Evolutionary conservation across 2,797 vertebrate species (phyloP).

Genomic region (Microctenopoma steveboyesi): DNA sequence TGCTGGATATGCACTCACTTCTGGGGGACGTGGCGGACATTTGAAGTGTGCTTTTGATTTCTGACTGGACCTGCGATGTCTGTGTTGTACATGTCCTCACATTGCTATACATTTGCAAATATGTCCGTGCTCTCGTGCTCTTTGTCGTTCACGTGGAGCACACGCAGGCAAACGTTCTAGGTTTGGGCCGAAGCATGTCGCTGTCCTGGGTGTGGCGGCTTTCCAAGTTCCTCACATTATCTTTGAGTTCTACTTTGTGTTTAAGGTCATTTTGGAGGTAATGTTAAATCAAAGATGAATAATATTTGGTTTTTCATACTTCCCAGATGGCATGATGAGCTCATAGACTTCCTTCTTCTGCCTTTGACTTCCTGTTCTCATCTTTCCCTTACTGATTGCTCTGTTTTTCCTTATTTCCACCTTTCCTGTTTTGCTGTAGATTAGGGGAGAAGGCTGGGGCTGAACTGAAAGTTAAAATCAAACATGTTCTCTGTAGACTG

Average conservation of each 20-base stretch:
- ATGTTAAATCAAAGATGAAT: slow-evolving; percentile 41
- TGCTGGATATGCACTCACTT: slow-evolving; percentile 35
- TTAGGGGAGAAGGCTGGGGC: slow-evolving; percentile 29
- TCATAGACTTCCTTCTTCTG: slow-evolving; percentile 38
- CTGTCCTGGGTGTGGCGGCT: slow-evolving; percentile 46
- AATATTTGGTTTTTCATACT: slow-evolving; percentile 36
- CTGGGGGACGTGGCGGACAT: slow-evolving; percentile 31
- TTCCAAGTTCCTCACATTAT: slow-evolving; percentile 60
- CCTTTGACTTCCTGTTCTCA: slow-evolving; percentile 44
- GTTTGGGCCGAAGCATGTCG: slow-evolving; percentile 49
- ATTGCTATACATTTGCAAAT: slow-evolving; percentile 34
- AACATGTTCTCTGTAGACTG: slow-evolving; percentile 66
- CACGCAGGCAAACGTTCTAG: slow-evolving; percentile 48
- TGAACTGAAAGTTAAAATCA: slow-evolving; percentile 60
- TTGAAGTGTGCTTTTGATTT: slow-evolving; percentile 29
- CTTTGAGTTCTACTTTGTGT: slow-evolving; percentile 49
- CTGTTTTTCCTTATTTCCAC: slow-evolving; percentile 33
- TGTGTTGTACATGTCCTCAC: slow-evolving; percentile 27
- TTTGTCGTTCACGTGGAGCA: slow-evolving; percentile 55
- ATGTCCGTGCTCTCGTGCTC: slow-evolving; percentile 27
- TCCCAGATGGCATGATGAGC: slow-evolving; percentile 43
- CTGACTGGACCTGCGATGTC: slow-evolving; percentile 45
- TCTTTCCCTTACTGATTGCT: slow-evolving; percentile 61
- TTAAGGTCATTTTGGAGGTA: slow-evolving; percentile 34
- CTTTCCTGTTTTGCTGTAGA: slow-evolving; percentile 37